Conservation (phyloP, 2,113 vertebrate species). For the Apodemus speciosus region DNA sequence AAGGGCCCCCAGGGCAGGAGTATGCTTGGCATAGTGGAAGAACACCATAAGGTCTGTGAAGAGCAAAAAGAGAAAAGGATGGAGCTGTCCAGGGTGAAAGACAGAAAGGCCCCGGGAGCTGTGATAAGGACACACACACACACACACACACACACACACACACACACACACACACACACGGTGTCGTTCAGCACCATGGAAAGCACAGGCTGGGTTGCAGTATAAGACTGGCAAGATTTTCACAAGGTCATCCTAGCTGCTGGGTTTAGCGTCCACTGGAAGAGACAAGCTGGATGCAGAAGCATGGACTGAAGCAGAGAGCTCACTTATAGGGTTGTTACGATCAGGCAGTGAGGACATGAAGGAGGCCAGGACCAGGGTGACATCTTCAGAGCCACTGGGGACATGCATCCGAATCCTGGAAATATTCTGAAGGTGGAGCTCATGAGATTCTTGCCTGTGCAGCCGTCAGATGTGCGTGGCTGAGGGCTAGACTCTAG, state of each 20-base stretch:
- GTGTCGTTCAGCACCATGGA: background rate
- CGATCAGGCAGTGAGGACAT: background rate
- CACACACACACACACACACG: accelerated
- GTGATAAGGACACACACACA: background rate
- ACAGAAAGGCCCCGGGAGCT: background rate
- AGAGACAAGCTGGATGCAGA: background rate
- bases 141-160: accelerated
- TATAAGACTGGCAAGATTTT: background rate
- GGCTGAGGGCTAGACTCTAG: background rate
- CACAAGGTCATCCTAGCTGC: background rate
- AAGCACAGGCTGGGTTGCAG: background rate
- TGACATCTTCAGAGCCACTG: background rate
- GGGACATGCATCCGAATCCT: background rate
- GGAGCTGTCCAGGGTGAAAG: background rate
- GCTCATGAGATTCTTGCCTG: background rate
- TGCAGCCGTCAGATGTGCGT: too few relatives aligned
- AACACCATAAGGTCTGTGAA: background rate
- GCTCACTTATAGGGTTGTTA: background rate
- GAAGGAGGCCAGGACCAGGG: background rate
- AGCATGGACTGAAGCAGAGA: background rate
- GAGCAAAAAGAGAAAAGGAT: background rate
- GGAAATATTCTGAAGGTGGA: background rate
- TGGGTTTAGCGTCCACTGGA: background rate
- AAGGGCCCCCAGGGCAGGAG: background rate
- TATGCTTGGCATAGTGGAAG: background rate